phyloP scores from a whole-genome alignment of 2,888 invertebrate species.

The Lithophane socia region DNA sequence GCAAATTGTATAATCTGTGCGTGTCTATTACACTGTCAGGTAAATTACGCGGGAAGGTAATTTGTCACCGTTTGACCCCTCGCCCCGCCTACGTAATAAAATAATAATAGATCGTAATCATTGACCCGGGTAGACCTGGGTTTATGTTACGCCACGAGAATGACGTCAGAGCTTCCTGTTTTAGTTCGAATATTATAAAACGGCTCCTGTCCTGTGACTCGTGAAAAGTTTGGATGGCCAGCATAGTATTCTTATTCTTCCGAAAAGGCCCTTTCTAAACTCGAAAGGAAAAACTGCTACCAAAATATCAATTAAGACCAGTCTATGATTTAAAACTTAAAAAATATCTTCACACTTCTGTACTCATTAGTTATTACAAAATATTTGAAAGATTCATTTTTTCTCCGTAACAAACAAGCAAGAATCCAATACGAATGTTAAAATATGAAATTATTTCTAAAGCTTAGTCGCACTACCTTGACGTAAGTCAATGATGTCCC shows the following conservation, averaged over 20 bases:
- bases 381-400: too few species aligned
- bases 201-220: background rate
- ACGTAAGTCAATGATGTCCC: constrained; percentile 36
- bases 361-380: too few species aligned
- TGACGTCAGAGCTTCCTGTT: constrained; percentile 34
- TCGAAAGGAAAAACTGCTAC: too few species aligned
- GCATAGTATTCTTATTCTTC: too few species aligned
- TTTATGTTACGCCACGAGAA: constrained; percentile 36
- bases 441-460: background rate
- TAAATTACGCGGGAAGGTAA: constrained; percentile 63
- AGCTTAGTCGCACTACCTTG: background rate
- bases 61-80: constrained; percentile 66
- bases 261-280: too few species aligned
- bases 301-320: too few species aligned
- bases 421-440: too few species aligned
- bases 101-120: constrained; percentile 54
- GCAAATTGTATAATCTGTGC: constrained; percentile 66
- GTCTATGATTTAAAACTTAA: too few species aligned
- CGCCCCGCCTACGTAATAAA: constrained; percentile 40
- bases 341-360: too few species aligned
- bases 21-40: constrained; percentile 54
- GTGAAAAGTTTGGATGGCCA: too few species aligned
- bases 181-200: background rate
- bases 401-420: too few species aligned
- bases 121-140: constrained; percentile 31